Conservation (phyloP, 2,113 vertebrate species). For the Glaucomys volans region DNA sequence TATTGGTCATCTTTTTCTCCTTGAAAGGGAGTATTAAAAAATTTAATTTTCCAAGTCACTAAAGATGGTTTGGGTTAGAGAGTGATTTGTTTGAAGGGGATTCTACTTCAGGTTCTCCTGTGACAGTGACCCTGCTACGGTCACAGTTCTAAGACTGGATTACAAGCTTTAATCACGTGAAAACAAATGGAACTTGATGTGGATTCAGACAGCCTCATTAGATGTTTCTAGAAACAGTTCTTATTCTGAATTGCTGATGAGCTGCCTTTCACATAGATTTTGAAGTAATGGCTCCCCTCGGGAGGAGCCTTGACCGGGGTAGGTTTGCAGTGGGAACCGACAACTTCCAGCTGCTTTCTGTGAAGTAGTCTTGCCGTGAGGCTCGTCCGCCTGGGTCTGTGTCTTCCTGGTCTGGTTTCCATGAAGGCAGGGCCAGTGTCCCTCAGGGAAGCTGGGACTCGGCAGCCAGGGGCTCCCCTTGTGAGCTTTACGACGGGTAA, state of each 20-base stretch:
- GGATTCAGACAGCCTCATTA: neutral
- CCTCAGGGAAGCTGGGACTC: neutral
- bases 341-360: neutral
- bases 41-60: neutral
- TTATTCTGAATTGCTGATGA: neutral
- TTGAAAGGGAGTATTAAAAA: neutral
- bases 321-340: neutral
- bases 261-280: neutral
- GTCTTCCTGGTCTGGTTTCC: neutral
- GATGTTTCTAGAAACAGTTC: slow-evolving; percentile 31
- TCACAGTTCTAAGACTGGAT: neutral
- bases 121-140: neutral
- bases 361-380: neutral
- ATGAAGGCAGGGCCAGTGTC: neutral
- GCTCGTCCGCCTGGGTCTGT: neutral
- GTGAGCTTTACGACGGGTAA: neutral
- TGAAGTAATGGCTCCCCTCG: neutral
- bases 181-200: neutral
- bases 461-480: neutral
- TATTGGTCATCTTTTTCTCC: neutral
- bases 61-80: neutral
- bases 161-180: neutral
- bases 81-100: neutral
- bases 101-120: neutral
- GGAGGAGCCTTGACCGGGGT: neutral